These are phyloP conservation scores for Agriotes lineatus DNA, from an alignment of 2,888 invertebrate genomes.

Conservation along the genomic window DNA sequence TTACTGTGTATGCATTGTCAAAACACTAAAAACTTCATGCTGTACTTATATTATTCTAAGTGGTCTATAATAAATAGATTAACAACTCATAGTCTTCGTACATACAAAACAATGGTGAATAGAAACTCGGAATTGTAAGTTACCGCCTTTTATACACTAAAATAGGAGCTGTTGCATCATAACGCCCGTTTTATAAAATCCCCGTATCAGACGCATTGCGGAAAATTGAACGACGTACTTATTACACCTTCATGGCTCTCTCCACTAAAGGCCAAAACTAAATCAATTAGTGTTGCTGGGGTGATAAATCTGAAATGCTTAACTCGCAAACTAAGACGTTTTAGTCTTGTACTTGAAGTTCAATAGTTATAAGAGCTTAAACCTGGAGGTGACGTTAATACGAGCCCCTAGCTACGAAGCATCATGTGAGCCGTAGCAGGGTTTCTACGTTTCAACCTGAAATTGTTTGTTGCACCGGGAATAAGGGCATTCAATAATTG, in stretches of 20 bases:
- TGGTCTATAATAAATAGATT: too few species aligned
- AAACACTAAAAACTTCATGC: too few species aligned
- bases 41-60: too few species aligned
- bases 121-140: too few species aligned
- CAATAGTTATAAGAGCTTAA: conserved; percentile 3
- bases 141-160: too few species aligned
- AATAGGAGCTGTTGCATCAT: not conserved
- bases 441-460: too few species aligned
- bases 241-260: conserved; percentile 7
- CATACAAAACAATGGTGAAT: too few species aligned
- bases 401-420: not conserved
- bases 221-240: conserved; percentile 6
- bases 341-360: conserved; percentile 2
- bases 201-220: not conserved
- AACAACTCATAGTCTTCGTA: too few species aligned
- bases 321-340: conserved; percentile 9
- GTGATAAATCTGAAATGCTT: conserved; percentile 13
- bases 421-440: not conserved
- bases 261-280: conserved; percentile 9
- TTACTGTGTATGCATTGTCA: too few species aligned
- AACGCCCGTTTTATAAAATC: not conserved
- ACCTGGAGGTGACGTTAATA: not conserved
- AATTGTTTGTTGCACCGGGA: too few species aligned
- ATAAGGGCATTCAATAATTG: too few species aligned
- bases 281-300: conserved; percentile 12